Percentiles rank a stretch among this genome's conserved stretches.
Evolutionary conservation across 2,113 vertebrate species (phyloP).

Genomic region (Myiopsitta monachus): DNA sequence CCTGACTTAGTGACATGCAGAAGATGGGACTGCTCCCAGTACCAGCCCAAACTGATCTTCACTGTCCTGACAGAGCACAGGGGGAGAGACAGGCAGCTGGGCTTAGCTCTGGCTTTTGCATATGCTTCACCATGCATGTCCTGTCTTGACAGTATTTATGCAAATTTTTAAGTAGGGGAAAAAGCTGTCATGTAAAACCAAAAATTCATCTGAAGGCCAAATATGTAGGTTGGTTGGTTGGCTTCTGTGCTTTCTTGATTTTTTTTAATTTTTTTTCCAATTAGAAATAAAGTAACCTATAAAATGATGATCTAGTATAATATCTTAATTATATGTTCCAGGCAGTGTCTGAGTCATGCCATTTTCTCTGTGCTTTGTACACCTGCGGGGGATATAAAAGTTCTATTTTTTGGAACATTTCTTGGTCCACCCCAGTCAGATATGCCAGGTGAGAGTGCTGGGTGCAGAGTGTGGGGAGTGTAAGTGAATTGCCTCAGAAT

Average conservation of each 20-base stretch:
- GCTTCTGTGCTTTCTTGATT: not conserved
- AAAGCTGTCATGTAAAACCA: constrained; percentile 50
- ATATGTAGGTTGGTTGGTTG: constrained; percentile 57
- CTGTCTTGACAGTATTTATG: constrained; percentile 60
- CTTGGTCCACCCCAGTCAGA: not conserved
- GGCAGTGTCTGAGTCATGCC: constrained; percentile 51
- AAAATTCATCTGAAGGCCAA: constrained; percentile 58
- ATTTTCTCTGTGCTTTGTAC: constrained; percentile 11
- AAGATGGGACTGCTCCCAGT: not conserved
- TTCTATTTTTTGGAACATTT: constrained; percentile 9
- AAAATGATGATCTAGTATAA: constrained; percentile 37
- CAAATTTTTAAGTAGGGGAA: constrained; percentile 55
- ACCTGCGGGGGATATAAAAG: not conserved
- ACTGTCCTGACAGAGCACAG: not conserved
- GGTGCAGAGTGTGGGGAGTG: not conserved
- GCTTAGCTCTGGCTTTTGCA: constrained; percentile 17
- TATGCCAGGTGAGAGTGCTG: not conserved
- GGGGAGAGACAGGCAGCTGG: constrained; percentile 14
- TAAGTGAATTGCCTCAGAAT: not conserved
- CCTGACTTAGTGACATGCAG: not conserved
- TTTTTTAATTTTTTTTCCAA: not conserved
- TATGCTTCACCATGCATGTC: constrained; percentile 41
- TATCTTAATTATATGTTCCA: constrained; percentile 50
- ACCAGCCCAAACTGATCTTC: not conserved
- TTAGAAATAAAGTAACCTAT: constrained; percentile 40